Conservation (phyloP, 2,797 vertebrate species). For the Anas capensis region DNA sequence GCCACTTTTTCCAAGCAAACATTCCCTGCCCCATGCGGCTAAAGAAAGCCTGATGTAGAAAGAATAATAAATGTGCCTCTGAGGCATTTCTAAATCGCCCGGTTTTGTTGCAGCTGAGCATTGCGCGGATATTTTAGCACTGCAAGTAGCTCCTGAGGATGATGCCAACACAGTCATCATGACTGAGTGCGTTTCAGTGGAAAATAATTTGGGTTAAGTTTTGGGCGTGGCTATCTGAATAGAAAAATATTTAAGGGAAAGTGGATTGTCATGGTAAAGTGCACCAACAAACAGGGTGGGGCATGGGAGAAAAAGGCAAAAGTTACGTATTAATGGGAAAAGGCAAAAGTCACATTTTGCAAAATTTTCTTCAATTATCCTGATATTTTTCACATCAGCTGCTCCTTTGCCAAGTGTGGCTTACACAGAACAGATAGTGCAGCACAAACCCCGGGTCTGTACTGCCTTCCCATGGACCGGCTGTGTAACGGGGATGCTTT, state of each 20-base stretch:
- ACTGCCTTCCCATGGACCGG: fast-evolving
- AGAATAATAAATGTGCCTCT: not conserved
- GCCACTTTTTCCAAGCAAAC: not conserved
- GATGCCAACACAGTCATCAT: not conserved
- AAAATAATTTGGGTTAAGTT: constrained; percentile 20
- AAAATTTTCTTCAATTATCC: not conserved
- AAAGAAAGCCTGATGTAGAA: constrained; percentile 27
- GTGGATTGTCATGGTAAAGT: constrained; percentile 3
- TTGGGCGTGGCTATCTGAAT: not conserved
- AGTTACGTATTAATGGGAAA: not conserved
- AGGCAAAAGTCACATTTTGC: not conserved
- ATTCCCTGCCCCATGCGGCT: not conserved
- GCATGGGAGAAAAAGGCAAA: not conserved
- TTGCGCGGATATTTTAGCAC: not conserved
- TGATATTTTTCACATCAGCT: not conserved
- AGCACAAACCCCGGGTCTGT: not conserved
- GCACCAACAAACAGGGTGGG: not conserved
- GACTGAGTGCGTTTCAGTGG: not conserved
- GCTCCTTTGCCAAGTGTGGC: not conserved
- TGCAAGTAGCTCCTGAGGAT: constrained; percentile 20
- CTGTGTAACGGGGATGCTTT: not conserved
- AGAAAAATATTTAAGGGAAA: constrained; percentile 50
- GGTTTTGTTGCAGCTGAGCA: constrained; percentile 2
- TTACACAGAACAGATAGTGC: not conserved
- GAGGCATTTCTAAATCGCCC: constrained; percentile 19